phyloP scores from a whole-genome alignment of 1,140 invertebrate genomes.

The Sycophaga agraensis region DNA sequence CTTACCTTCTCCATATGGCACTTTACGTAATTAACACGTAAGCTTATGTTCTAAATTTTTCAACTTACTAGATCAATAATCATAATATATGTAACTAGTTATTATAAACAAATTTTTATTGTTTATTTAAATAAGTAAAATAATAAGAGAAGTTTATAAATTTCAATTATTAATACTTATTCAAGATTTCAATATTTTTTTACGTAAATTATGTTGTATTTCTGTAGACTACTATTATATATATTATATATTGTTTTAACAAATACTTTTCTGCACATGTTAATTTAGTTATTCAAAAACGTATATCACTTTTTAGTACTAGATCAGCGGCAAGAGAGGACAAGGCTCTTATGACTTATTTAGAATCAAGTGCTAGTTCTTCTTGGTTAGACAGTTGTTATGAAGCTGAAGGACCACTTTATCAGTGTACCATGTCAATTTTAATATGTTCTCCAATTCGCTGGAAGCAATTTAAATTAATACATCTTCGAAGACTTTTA shows the following conservation, averaged over 20 bases:
- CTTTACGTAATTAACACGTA: constrained; percentile 93
- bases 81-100: too few relatives aligned
- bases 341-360: constrained; percentile 68
- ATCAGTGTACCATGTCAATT: constrained; percentile 79
- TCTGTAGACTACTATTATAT: too few relatives aligned
- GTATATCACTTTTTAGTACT: constrained; percentile 60
- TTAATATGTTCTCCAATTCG: constrained; percentile 72
- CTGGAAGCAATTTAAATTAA: constrained; percentile 70
- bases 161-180: not conserved
- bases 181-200: not conserved
- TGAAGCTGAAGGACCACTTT: constrained; percentile 87
- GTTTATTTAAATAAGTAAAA: too few relatives aligned
- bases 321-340: constrained; percentile 74
- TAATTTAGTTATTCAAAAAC: not conserved
- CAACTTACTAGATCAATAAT: too few relatives aligned
- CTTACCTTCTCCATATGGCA: constrained; percentile 92
- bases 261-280: too few relatives aligned
- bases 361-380: constrained; percentile 63
- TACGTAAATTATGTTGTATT: too few relatives aligned
- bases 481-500: constrained; percentile 77
- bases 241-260: too few relatives aligned
- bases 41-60: constrained; percentile 50
- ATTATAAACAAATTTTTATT: too few relatives aligned
- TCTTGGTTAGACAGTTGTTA: constrained; percentile 79
- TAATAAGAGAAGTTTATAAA: too few relatives aligned